Base-by-base conservation (phyloP, 2,888 invertebrate genomes). In the Eurytoma californica region DNA sequence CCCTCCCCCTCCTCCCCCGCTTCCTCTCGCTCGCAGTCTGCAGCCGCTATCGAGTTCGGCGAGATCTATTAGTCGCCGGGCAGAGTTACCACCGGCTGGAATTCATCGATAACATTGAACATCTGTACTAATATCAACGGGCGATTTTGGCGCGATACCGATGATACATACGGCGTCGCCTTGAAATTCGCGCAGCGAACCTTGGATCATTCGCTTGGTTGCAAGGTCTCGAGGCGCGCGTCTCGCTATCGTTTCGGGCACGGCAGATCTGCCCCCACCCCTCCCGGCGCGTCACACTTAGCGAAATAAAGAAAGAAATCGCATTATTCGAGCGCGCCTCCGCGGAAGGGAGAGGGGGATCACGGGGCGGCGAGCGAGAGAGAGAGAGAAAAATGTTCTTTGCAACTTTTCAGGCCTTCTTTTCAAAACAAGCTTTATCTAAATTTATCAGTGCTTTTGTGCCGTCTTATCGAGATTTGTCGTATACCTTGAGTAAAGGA, bases 361-460 rank as follows among this genome's bases (percentile, higher is more conserved):
- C 2, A 20, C 39, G 28, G 16, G 13, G 53, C n/a, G 66, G 30
- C 20, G 28, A 65, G 66, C 39, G 68, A 60, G 61, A 47, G 68
- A 67, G 51, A 65, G 7, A 39, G 39, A 18, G 20, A 77, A 80
- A 68, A 73, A 72, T 77, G 72, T 81, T 80, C 77, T 78, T 82
- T 83, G 83, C 80, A 77, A 76, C 80, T 79, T 80, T 81, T 80
- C 83, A 83, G 82, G 82, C 82, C 82, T 82, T 81, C 81, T 83
- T 85, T 84, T 84, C 85, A 85, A 85, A 85, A 84, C 82, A 81
- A 81, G 81, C 85, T 84, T 86, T 88, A 87, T 87, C 86, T 85
- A 85, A 84, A 85, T 85, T 87, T 87, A 87, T 88, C 88, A 84
- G 85, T 82, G 79, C 81, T 84, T 85, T 81, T 81, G 79, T 83